A percentile compares a stretch with the other conserved stretches of the same genome.
Conservation (phyloP, 2,113 vertebrate species). For the Dasyornis broadbenti region DNA sequence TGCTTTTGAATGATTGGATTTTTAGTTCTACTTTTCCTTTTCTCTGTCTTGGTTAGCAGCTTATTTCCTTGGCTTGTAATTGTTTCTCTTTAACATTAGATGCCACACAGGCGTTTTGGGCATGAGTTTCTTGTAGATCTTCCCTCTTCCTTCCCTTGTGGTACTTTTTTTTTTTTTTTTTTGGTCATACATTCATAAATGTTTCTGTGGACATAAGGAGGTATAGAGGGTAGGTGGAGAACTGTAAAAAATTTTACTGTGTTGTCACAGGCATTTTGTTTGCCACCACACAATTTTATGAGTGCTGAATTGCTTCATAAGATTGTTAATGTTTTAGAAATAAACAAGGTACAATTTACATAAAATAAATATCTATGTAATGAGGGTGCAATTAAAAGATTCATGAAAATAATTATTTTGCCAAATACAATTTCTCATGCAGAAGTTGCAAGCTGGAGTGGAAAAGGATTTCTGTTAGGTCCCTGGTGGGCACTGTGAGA, state of each 20-base stretch:
- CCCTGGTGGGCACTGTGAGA: neutral
- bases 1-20: neutral
- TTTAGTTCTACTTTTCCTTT: neutral
- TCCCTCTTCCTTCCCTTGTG: neutral
- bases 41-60: neutral
- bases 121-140: neutral
- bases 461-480: neutral
- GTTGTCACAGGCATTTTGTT: neutral
- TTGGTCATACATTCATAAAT: fast-evolving
- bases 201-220: neutral
- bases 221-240: neutral
- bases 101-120: neutral
- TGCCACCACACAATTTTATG: neutral
- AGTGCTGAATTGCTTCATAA: neutral
- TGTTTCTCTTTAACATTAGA: neutral
- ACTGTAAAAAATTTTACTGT: neutral
- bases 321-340: neutral
- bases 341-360: neutral
- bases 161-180: neutral
- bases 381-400: neutral
- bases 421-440: neutral
- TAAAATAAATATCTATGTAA: neutral
- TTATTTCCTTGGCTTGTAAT: neutral
- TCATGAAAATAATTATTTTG: neutral
- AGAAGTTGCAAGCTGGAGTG: neutral